Base-by-base conservation (phyloP, 2,888 invertebrate genomes). In the Habroteleia sp. region DNA sequence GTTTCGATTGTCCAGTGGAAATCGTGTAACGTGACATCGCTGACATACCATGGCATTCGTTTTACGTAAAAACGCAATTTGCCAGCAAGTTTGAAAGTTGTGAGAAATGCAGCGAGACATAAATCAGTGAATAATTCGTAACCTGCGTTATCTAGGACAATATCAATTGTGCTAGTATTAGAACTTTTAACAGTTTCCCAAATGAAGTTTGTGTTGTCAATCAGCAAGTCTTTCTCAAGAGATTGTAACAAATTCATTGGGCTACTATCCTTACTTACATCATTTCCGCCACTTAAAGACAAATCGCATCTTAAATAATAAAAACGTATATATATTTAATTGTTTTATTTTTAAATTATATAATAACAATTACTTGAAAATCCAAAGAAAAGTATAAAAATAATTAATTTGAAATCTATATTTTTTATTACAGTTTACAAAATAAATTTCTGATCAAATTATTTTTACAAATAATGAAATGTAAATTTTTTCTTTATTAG, bases 11-110 rank as follows among this genome's bases (percentile, higher is more conserved):
- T 90, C 93, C 94, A 94, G 82, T 91, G 80, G 63, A 97, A 94
- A 89, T 99, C 99, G 1, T 86, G 81, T 0, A 83, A 84, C 10
- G 93, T 95, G 0, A 94, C 95, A 87, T 99, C 99, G 0, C 98
- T 98, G 4, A 99, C 93, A 87, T 95, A 99, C 99, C 99, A 99
- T 0, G 98, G 98, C 76, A 96, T 93, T 1, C 91, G 90, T 90
- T 99, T 98, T 0, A 94, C 93, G 88, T 97, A 94, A 80, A 98
- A 94, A 75, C 94, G 90, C 16, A 98, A 90, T 89, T 92, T 90
- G n/a, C 89, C 86, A n/a, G 92, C 93, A 13, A 91, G 89, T 77
- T 88, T 91, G 77, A 90, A 90, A 77, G 86, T 88, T 63, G 95
- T 88, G 0, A 99, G 87, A 84, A 94, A 96, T 79, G 95, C 94